Conservation (phyloP, 2,113 vertebrate genomes). For the Pterocles gutturalis region DNA sequence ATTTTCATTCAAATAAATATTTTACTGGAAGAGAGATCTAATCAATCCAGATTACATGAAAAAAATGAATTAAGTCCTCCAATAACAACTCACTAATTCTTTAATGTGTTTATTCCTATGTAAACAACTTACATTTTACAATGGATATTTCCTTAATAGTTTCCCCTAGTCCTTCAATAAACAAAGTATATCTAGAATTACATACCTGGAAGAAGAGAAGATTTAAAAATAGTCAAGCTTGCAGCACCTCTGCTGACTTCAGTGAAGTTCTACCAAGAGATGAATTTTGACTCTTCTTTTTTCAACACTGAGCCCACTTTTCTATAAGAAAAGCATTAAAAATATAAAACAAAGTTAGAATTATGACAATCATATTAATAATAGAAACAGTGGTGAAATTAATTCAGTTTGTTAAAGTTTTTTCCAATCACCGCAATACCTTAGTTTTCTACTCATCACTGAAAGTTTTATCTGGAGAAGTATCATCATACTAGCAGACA, state of each 20-base stretch:
- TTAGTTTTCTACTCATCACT: neutral
- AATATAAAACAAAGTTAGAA: neutral
- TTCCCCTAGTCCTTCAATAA: neutral
- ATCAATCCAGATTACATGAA: neutral
- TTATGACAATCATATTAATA: neutral
- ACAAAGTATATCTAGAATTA: neutral
- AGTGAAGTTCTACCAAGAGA: neutral
- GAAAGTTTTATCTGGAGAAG: neutral
- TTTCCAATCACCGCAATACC: neutral
- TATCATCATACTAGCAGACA: neutral
- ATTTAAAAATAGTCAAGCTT: neutral
- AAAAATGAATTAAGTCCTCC: neutral
- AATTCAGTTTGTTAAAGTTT: neutral
- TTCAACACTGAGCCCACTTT: neutral
- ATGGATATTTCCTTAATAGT: neutral
- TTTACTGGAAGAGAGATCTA: neutral
- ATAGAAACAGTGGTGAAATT: neutral
- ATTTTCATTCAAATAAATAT: neutral
- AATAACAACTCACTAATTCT: rapidly evolving
- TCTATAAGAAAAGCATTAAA: neutral
- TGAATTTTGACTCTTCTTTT: neutral
- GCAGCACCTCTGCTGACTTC: neutral
- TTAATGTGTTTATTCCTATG: neutral
- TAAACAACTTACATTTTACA: neutral
- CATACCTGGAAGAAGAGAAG: neutral